Conservation (phyloP, 2,113 vertebrate species). For the Fulica atra region DNA sequence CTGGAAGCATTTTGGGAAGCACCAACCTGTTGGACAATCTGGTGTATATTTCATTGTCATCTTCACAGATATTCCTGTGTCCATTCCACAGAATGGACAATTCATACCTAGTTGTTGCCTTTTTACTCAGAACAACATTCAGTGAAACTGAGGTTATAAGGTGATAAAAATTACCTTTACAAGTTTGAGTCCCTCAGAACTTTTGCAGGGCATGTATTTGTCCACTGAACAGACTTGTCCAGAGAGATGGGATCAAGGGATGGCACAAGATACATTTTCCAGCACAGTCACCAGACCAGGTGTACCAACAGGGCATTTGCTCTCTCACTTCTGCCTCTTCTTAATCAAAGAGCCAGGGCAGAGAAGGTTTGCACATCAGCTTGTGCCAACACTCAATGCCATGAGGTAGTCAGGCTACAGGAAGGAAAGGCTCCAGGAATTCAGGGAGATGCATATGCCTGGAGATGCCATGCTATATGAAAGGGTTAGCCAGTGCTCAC, state of each 20-base stretch:
- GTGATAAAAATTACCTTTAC: background rate
- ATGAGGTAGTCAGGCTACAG: too few relatives aligned
- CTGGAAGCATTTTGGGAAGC: background rate
- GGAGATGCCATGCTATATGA: rapidly evolving
- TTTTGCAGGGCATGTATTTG: background rate
- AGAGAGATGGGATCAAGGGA: background rate
- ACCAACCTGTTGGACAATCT: background rate
- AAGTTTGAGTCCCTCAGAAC: background rate
- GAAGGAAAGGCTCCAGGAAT: too few relatives aligned
- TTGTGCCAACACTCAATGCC: too few relatives aligned
- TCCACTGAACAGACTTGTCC: background rate
- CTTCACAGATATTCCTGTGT: background rate
- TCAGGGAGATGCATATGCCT: background rate
- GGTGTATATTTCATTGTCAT: background rate
- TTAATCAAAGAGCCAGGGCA: too few relatives aligned
- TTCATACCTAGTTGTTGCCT: too few relatives aligned
- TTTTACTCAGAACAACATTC: background rate
- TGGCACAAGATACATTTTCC: background rate
- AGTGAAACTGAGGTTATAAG: background rate
- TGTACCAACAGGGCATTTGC: too few relatives aligned
- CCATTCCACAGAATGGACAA: too few relatives aligned
- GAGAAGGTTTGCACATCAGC: too few relatives aligned
- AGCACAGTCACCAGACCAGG: background rate
- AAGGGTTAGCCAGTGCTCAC: rapidly evolving
- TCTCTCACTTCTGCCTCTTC: too few relatives aligned